Percentiles rank a stretch among this genome's conserved stretches.
phyloP scores from a whole-genome alignment of 2,888 invertebrate species.

The Stenchaetothrips biformis region DNA sequence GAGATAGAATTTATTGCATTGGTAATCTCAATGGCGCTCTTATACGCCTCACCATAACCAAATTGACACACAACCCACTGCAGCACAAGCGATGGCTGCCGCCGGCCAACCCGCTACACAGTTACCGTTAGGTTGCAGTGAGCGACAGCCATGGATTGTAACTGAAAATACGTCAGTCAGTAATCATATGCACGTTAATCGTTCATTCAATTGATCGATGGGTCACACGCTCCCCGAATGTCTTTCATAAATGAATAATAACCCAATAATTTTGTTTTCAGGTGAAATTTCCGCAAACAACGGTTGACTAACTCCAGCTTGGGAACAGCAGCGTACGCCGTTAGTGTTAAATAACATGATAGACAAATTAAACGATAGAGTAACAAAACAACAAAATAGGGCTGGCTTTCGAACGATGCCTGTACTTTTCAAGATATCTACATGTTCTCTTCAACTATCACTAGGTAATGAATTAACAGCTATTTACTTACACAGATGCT shows the following conservation, averaged over 20 bases:
- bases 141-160: no score
- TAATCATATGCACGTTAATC: no score
- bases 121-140: no score
- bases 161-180: no score
- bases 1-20: conserved; percentile 22
- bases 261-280: no score
- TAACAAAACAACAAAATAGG: conserved; percentile 22
- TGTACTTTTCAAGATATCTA: conserved; percentile 10
- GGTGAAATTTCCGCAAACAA: no score
- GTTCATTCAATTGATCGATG: no score
- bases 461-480: conserved; percentile 18
- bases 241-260: no score
- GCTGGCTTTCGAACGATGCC: conserved; percentile 1
- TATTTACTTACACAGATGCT: conserved; percentile 9
- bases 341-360: not conserved
- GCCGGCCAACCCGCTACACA: not conserved
- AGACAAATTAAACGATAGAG: conserved; percentile 2
- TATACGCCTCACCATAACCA: conserved; percentile 10
- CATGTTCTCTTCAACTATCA: conserved; percentile 12
- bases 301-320: not conserved
- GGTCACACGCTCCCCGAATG: no score
- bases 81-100: conserved; percentile 6
- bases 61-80: conserved; percentile 22
- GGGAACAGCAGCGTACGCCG: conserved; percentile 8
- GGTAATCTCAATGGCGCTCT: not conserved